Base-by-base conservation (phyloP, 2,888 invertebrate species). In the Myopa tessellatipennis region DNA sequence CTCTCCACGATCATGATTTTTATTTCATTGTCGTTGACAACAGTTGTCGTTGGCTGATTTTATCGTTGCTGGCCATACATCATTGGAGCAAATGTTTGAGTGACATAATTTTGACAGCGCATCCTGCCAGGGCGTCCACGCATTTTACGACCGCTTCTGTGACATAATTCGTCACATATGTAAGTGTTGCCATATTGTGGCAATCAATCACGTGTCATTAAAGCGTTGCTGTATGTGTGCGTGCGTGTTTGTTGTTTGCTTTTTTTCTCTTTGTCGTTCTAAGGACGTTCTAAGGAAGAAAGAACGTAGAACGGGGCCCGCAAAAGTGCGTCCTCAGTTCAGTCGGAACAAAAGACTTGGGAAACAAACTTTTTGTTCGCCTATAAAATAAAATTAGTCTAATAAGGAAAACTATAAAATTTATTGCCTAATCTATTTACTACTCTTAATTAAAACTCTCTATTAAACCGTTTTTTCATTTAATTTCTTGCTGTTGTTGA, bases 61-160 rank as follows among this genome's bases (percentile, higher is more conserved):
- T 36, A 18, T 36, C 63, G 12, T 18, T 26, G 63, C 6, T 34
- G 4, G 50, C 60, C 16, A 71, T 71, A 34, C 60, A 71, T 71
- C 71, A 71, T 71, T 16, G n/a, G 58, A n/a, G 16, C 40, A 60
- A 71, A 58, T 16, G 55, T 38, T 16, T 40, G 40, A 52, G 38
- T 71, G 71, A 71, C 71, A 71, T 60, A 58, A 71, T 60, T 71
- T 71, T 60, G 71, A 71, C 71, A 71, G 71, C 40, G 55, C 60
- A 34, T 58, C 71, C 50, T 71, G 50, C 58, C 55, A n/a, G 14
- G 8, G 50, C 50, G 10, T 8, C 50, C 14, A 8, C 50, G 50
- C 50, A 8, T 55, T 55, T 55, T n/a, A n/a, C 55, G 55, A 6
- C 55, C n/a, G 55, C 55, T 16, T 16, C n/a, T 45, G 45, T 45